Evolutionary conservation across 2,797 vertebrate species (phyloP), one percentile per base, ranked within the genome.

Genomic region (Echeneis naucrates): DNA sequence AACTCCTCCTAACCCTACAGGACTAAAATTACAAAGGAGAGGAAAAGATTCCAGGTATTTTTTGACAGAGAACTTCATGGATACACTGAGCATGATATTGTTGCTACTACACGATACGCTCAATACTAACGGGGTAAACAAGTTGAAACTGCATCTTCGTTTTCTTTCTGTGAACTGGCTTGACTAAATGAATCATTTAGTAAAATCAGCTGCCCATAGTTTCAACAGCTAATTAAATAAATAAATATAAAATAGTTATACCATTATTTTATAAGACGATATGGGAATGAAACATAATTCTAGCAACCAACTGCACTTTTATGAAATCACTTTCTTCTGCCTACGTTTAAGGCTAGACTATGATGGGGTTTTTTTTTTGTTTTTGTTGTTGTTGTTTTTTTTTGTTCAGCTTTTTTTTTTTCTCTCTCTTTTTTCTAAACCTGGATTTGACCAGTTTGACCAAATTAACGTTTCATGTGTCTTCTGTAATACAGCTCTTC

Each of bases 391-490:
- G n/a, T n/a, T n/a, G n/a, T n/a, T n/a, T n/a, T n/a, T n/a, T n/a
- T n/a, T n/a, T n/a, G n/a, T n/a, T n/a, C n/a, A n/a, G n/a, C n/a
- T n/a, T n/a, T n/a, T n/a, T n/a, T n/a, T n/a, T n/a, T n/a, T n/a
- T n/a, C n/a, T n/a, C n/a, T n/a, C n/a, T n/a, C n/a, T n/a, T 72
- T 75, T 84, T 54, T 53, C 19, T 58, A 9, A 61, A 35, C n/a
- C 42, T 63, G 48, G 44, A 83, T 55, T 69, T 59, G 70, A 7
- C 5, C 8, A 3, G 37, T 64, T 71, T 70, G 59, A 8, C 37
- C 57, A 81, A 48, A 83, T 57, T 60, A 58, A 75, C 78, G 81
- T 68, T 51, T 81, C 38, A 77, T 66, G 65, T 82, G 65, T 80
- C 63, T 69, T 51, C 60, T 79, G 69, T 85, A 74, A 71, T 44